Evolutionary conservation across 2,888 invertebrate species (phyloP), one percentile per base, ranked within the genome.

Genomic region (Ichneumon xanthorius): DNA sequence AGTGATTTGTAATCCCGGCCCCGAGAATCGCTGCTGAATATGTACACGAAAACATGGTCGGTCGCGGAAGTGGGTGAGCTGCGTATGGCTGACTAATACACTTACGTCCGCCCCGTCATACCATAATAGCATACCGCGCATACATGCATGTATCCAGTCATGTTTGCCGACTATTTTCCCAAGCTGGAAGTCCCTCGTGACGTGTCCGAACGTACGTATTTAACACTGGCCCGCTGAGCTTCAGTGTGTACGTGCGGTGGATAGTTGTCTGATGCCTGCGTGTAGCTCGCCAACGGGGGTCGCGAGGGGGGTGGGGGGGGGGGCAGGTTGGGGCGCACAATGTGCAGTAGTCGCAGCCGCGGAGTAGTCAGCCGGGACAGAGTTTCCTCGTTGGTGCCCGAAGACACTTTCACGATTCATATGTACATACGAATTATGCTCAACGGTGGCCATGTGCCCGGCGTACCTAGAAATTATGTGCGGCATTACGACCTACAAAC

Each of bases 1-100:
- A 85, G 79, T 85, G 82, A 79, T 85, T 85, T 85, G 82, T 77
- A 80, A 82, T 79, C 79, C 80, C 68, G 67, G 65, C 53, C 71
- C 67, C 58, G 71, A 65, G 65, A 76, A 82, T 79, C 63, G 82
- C 82, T 82, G 71, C 63, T 82, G 81, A 82, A 82, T 79, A 79
- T 82, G 78, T 71, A 79, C 78, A 58, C 76, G 77, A 26, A 58
- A 58, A 58, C 58, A 26, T 22, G 26, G 16, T 48, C 58, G 58
- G 22, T 14, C 26, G 1, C 19, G n/a, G 55, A 22, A 26, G 4
- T 2, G 55, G 22, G 33, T 33, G 37, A 71, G n/a, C 71, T 37
- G 22, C 26, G 61, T 65, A 30, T 48, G 16, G 45, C 45, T 48
- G 53, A 67, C 50, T 37, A 70, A 71, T 68, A 71, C 76, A 70